A percentile compares a stretch with the other conserved stretches of the same genome.
phyloP scores from a whole-genome alignment of 2,888 invertebrate genomes.

The Mesochorus sp. region DNA sequence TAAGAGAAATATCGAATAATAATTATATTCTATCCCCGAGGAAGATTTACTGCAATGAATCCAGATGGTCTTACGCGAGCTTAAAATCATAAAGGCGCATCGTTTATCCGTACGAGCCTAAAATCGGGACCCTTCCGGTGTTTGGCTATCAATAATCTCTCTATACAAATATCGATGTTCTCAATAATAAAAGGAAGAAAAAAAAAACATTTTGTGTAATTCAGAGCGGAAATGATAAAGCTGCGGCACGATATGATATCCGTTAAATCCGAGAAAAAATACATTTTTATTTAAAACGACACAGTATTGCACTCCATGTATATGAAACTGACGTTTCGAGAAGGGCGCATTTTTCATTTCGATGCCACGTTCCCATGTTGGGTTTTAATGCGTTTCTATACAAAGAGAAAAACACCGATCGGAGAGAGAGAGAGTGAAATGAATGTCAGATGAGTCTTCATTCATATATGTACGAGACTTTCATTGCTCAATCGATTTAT shows the following conservation, averaged over 20 bases:
- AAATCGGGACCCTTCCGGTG: background rate
- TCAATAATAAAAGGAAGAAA: too few relatives aligned
- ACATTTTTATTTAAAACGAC: conserved; percentile 5
- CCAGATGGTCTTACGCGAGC: background rate
- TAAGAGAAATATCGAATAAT: conserved; percentile 22
- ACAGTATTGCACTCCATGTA: conserved; percentile 19
- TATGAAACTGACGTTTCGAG: too few relatives aligned
- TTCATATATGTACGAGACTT: too few relatives aligned
- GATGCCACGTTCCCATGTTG: background rate
- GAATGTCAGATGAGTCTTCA: background rate
- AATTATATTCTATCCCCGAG: conserved; percentile 6
- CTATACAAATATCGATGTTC: conserved; percentile 1
- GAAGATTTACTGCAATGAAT: conserved; percentile 8
- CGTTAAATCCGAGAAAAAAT: conserved; percentile 42
- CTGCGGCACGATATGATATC: conserved; percentile 40
- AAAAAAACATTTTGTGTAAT: conserved; percentile 16
- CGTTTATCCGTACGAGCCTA: background rate
- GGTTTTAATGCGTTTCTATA: conserved; percentile 26
- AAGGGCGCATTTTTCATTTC: background rate
- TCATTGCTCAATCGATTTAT: too few relatives aligned
- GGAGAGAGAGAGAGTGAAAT: background rate
- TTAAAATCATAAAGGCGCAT: background rate
- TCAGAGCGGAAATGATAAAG: conserved; percentile 54
- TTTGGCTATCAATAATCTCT: background rate
- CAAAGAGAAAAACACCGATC: conserved; percentile 5